phyloP scores from a whole-genome alignment of 2,113 vertebrate species.

The Xerus inauris region DNA sequence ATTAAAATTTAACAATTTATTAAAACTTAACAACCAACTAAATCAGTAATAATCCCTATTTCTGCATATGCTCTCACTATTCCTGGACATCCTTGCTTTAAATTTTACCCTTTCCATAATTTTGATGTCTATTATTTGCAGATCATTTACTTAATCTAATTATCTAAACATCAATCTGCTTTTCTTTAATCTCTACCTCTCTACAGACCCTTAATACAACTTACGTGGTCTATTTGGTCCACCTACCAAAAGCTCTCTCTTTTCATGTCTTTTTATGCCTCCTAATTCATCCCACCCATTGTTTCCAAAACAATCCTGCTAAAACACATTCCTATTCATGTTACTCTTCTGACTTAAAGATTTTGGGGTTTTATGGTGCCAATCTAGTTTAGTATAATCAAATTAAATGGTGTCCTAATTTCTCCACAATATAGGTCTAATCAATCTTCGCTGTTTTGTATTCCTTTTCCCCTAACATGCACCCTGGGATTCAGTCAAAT shows the following conservation, averaged over 20 bases:
- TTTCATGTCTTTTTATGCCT: neutral
- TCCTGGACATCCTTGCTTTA: neutral
- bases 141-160: neutral
- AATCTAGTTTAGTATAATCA: neutral
- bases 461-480: neutral
- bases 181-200: neutral
- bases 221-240: neutral
- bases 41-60: neutral
- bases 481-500: neutral
- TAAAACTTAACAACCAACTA: neutral
- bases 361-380: neutral
- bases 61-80: neutral
- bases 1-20: neutral
- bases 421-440: neutral
- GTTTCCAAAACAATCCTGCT: slow-evolving; percentile 5
- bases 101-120: neutral
- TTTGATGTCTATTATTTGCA: neutral
- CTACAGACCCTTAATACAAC: neutral
- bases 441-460: neutral
- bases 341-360: neutral
- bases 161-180: neutral
- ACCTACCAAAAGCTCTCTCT: neutral
- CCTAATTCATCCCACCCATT: neutral
- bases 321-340: neutral
- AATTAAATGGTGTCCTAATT: neutral